Conservation (phyloP, 30 jellyfish, hydroid and myxozoan species). For the Morbakka virulenta region DNA sequence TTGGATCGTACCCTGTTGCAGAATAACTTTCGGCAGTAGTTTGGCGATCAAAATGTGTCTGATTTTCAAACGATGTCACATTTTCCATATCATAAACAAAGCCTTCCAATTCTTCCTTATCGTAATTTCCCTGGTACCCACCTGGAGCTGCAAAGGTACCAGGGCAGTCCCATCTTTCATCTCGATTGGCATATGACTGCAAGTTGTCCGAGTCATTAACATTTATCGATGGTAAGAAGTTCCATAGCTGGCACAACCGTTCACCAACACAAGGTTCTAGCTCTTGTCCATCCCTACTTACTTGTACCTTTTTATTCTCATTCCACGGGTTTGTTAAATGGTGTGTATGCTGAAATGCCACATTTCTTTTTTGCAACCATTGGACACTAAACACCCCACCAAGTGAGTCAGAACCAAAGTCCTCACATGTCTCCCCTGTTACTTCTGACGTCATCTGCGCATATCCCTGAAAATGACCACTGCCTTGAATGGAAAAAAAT, state of each 20-base stretch:
- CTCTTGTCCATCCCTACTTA: slow-evolving; percentile 95
- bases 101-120: background rate
- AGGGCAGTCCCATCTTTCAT: background rate
- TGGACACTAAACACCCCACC: slow-evolving; percentile 81
- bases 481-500: slow-evolving; percentile 90
- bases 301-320: slow-evolving; percentile 89
- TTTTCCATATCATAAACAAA: background rate
- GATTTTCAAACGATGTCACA: no score
- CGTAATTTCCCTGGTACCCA: background rate
- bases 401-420: slow-evolving; percentile 77
- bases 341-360: slow-evolving; percentile 86
- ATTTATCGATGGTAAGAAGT: slow-evolving; percentile 3
- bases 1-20: background rate
- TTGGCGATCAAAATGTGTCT: no score
- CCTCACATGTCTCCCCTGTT: slow-evolving; percentile 64
- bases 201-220: background rate
- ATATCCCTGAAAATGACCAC: slow-evolving; percentile 90
- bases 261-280: slow-evolving; percentile 90
- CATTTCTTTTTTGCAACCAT: slow-evolving; percentile 77
- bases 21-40: background rate
- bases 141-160: background rate
- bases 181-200: background rate
- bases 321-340: slow-evolving; percentile 94
- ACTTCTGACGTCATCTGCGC: slow-evolving; percentile 85
- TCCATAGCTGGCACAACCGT: slow-evolving; percentile 78